Evolutionary conservation across 1,140 invertebrate genomes (phyloP), one percentile per base, ranked within the genome.

Genomic region (Drosophila murphyi): DNA sequence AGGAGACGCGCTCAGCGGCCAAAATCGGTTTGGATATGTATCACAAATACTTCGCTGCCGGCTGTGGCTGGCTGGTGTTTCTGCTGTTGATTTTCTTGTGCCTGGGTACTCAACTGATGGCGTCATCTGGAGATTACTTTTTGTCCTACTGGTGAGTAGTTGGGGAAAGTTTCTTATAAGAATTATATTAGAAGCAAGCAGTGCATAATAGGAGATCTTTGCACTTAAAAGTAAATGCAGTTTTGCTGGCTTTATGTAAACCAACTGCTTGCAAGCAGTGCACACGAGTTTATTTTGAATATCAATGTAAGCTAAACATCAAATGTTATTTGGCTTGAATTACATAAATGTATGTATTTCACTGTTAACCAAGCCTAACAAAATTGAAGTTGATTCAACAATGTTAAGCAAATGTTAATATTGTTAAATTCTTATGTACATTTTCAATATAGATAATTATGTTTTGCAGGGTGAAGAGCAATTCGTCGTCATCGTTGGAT

Each of bases 101-200:
- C 28, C 31, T 70, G 8, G 71, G 94, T 94, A 94, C 95, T 3
- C 96, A 96, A 90, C 78, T 94, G 20, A 82, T 94, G 34, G 94
- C 94, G 6, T 96, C 95, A 72, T 94, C 94, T 12, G 93, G 94
- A 0, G 95, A 96, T 77, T 96, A 95, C 86, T 95, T 95, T 80
- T 92, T 96, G 0, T 94, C 94, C 7, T 95, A 93, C 80, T 96
- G 95, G 95, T 88, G 41, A 78, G 80, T 80, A 0, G 5, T n/a
- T 12, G 4, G 10, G 10, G 31, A n/a, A 37, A 12, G 1, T 41
- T 1, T 41, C 39, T 41, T 43, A 1, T n/a, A 1, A n/a, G 0
- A 5, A 3, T 4, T 6, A n/a, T 31, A 0, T 37, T 35, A 5
- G 20, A 20, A 1, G 20, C 20, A 20, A 20, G 20, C 20, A 20